These are phyloP conservation scores for Delichon dasypus DNA, from an alignment of 2,797 vertebrate genomes.

Conservation along the genomic window DNA sequence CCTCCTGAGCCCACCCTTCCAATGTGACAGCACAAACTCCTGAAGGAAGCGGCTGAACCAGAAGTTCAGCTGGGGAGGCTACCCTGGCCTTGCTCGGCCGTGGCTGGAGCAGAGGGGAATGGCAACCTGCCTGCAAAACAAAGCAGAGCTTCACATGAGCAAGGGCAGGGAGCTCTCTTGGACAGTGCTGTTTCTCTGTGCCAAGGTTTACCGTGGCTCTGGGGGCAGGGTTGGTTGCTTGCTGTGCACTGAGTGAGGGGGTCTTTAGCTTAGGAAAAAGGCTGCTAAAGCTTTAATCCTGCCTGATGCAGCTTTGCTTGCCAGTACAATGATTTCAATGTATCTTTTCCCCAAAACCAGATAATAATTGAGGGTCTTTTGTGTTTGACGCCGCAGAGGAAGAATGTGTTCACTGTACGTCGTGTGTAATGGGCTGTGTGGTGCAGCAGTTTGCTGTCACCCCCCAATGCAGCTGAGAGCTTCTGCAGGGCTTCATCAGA, in stretches of 20 bases:
- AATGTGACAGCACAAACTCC: constrained; percentile 50
- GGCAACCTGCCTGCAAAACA: not conserved
- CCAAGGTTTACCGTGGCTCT: not conserved
- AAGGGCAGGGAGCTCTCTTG: not conserved
- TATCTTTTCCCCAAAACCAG: not conserved
- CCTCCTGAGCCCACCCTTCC: constrained; percentile 75
- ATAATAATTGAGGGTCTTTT: not conserved
- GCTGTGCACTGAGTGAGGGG: not conserved
- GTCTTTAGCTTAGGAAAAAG: not conserved
- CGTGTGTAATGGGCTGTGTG: not conserved
- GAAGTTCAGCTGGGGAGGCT: not conserved
- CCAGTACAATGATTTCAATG: not conserved
- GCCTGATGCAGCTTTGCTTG: not conserved
- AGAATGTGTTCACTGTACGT: not conserved
- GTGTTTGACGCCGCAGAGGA: not conserved
- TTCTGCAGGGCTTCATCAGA: not conserved
- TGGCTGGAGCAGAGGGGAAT: not conserved
- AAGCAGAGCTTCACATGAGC: not conserved
- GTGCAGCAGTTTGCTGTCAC: not conserved
- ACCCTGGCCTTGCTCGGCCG: not conserved
- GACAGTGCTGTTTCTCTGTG: not conserved
- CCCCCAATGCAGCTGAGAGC: not conserved
- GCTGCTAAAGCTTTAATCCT: not conserved
- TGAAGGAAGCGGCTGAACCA: not conserved
- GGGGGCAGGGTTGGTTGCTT: not conserved